Evolutionary conservation across 2,888 invertebrate species (phyloP).

Genomic region (Phymatocera aterrima): DNA sequence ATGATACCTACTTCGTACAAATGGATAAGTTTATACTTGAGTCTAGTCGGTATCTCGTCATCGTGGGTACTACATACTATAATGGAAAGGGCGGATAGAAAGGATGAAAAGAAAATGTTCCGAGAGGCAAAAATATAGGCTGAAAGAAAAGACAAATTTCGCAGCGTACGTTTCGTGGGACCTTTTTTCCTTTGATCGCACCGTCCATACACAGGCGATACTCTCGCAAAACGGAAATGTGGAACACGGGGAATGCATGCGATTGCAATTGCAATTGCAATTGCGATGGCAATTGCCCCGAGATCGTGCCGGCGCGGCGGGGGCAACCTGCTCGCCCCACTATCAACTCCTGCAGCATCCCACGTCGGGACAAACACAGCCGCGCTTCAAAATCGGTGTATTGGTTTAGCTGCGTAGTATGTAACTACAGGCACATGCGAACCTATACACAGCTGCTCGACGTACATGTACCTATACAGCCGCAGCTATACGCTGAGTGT

Average conservation of each 20-base stretch:
- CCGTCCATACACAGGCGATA: conserved; percentile 10
- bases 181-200: conserved; percentile 36
- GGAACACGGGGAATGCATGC: conserved; percentile 41
- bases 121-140: neutral
- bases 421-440: neutral
- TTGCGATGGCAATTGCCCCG: conserved; percentile 40
- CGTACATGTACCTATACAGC: no score
- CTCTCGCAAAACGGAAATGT: conserved; percentile 36
- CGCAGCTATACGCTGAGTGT: no score
- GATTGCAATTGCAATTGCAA: conserved; percentile 43
- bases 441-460: neutral
- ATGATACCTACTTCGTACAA: conserved; percentile 17
- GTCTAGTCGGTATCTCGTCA: conserved; percentile 9
- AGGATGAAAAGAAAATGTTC: neutral
- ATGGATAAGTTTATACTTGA: conserved; percentile 21
- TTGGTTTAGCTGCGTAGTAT: no score
- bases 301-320: neutral
- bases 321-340: conserved; percentile 39
- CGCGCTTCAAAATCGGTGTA: neutral
- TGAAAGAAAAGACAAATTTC: conserved; percentile 15
- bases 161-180: conserved; percentile 32
- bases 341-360: conserved; percentile 21
- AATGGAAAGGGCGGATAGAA: neutral
- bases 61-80: neutral
- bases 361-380: conserved; percentile 28